These are phyloP conservation scores for Palythoa heliodiscus DNA, from an alignment of 92 coral and sea anemone genomes.

Conservation along the genomic window DNA sequence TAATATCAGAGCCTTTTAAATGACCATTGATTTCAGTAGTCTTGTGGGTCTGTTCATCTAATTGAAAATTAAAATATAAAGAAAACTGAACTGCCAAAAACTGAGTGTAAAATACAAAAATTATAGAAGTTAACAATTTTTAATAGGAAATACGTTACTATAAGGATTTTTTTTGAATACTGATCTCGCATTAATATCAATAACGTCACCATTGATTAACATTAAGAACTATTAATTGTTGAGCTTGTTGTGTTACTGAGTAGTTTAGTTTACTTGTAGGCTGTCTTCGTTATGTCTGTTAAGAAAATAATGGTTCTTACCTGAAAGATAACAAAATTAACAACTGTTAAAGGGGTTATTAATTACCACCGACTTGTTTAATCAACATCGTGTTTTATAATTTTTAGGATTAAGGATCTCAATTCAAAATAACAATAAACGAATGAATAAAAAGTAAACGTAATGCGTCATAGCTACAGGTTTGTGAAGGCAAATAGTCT, in stretches of 20 bases:
- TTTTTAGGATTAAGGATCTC: background rate
- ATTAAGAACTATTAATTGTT: background rate
- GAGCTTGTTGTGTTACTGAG: background rate
- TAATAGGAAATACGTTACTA: background rate
- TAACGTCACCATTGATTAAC: background rate
- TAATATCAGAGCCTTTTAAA: background rate
- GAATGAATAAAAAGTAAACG: too few species aligned
- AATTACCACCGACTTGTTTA: background rate
- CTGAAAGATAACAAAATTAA: constrained; percentile 10
- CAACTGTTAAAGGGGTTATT: background rate
- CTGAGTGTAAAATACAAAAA: background rate
- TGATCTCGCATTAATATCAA: background rate
- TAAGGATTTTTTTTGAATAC: background rate
- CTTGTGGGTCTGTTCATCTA: background rate
- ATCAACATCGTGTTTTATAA: background rate
- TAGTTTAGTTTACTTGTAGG: constrained; percentile 7
- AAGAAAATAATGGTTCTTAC: constrained; percentile 1
- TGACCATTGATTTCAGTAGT: background rate
- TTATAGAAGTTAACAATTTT: background rate
- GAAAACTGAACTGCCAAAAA: background rate
- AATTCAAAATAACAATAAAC: background rate
- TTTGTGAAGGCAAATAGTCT: too few species aligned
- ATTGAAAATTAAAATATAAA: background rate
- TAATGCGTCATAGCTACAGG: too few species aligned
- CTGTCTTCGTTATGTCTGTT: background rate